Conservation (phyloP, 2,797 vertebrate species). For the Pelodytes ibericus region DNA sequence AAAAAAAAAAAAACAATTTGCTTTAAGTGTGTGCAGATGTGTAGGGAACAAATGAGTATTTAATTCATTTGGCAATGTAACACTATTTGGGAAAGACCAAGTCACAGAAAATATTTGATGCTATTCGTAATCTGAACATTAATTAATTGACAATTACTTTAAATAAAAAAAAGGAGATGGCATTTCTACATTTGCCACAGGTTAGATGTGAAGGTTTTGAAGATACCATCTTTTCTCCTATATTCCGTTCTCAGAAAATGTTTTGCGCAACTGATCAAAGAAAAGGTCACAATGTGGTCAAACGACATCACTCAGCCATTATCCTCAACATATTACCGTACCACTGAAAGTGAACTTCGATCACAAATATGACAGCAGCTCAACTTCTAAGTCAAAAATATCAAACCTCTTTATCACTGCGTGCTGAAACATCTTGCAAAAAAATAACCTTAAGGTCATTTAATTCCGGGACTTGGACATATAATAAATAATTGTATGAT, state of each 20-base stretch:
- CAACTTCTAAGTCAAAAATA: constrained; percentile 20
- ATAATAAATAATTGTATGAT: constrained; percentile 10
- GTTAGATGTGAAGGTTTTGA: constrained; percentile 29
- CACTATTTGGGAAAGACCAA: not conserved
- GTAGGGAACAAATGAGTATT: not conserved
- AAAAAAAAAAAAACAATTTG: not conserved
- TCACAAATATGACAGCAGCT: constrained; percentile 41
- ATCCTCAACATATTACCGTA: constrained; percentile 31
- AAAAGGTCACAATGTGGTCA: constrained; percentile 43
- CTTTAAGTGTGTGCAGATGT: not conserved
- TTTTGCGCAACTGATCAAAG: constrained; percentile 37
- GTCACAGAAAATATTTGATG: not conserved
- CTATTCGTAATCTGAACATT: not conserved
- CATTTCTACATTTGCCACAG: constrained; percentile 13
- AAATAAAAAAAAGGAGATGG: constrained; percentile 2
- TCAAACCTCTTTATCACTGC: constrained; percentile 47
- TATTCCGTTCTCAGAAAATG: constrained; percentile 14
- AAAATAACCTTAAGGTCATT: constrained; percentile 46
- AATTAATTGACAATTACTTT: constrained; percentile 3
- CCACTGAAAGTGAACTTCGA: constrained; percentile 29
- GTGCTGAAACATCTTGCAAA: constrained; percentile 36
- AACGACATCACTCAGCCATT: constrained; percentile 37
- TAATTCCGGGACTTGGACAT: constrained; percentile 30
- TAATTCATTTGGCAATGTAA: not conserved
- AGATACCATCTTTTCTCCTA: constrained; percentile 18